Percentiles rank a stretch among this genome's conserved stretches.
Evolutionary conservation across 2,797 vertebrate genomes (phyloP).

Genomic region (Molossus molossus): DNA sequence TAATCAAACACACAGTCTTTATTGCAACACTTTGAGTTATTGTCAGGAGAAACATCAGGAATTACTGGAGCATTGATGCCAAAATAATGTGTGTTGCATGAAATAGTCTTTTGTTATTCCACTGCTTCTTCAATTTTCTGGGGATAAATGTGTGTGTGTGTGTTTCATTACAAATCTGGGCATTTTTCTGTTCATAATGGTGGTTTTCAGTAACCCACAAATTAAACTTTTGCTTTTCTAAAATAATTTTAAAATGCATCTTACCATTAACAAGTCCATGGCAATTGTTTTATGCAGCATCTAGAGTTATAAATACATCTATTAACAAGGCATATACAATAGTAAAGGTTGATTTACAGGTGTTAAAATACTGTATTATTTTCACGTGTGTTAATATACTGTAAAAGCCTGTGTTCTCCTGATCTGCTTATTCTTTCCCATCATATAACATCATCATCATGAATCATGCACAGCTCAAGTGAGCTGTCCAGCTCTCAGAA

Average conservation of each 20-base stretch:
- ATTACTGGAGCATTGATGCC: conserved; percentile 72
- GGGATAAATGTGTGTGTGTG: neutral
- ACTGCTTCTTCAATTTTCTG: conserved; percentile 58
- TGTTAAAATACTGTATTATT: conserved; percentile 29
- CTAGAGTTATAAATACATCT: conserved; percentile 60
- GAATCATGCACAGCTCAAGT: neutral
- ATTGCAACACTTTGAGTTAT: conserved; percentile 84
- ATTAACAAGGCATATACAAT: conserved; percentile 25
- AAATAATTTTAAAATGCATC: conserved; percentile 44
- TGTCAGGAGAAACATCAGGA: conserved; percentile 86
- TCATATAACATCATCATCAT: neutral
- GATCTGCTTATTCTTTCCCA: neutral
- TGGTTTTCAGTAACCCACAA: conserved; percentile 19
- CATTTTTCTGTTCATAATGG: neutral
- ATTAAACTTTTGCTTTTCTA: conserved; percentile 39
- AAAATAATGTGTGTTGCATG: conserved; percentile 81
- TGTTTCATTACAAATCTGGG: neutral
- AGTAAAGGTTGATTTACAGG: neutral
- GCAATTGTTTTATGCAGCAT: conserved; percentile 34
- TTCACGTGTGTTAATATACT: neutral
- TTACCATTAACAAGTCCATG: neutral
- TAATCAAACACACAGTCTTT: conserved; percentile 84
- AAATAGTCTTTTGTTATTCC: conserved; percentile 79
- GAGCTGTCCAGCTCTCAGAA: neutral
- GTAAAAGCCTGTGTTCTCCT: neutral